Conservation (phyloP, 1,140 invertebrate genomes). For the Sogatella furcifera region DNA sequence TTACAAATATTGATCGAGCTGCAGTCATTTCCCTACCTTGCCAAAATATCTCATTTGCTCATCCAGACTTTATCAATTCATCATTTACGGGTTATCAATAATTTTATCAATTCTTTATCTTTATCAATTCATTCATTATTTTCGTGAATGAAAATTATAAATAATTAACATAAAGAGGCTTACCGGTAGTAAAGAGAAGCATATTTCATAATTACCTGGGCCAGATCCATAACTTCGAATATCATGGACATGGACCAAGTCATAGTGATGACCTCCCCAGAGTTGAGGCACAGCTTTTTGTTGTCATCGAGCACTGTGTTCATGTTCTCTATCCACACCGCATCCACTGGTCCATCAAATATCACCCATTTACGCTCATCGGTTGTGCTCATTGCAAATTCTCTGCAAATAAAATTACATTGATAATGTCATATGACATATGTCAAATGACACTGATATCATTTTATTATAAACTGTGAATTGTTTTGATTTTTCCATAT, state of each 20-base stretch:
- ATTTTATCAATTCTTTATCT: too few relatives aligned
- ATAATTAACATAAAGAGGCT: not conserved
- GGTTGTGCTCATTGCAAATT: slow-evolving; percentile 17
- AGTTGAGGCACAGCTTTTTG: slow-evolving; percentile 75
- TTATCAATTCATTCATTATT: too few relatives aligned
- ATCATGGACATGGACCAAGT: slow-evolving; percentile 79
- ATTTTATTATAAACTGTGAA: too few relatives aligned
- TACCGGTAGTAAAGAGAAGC: too few relatives aligned
- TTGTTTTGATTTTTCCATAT: too few relatives aligned
- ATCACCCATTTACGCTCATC: slow-evolving; percentile 53
- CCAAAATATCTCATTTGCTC: too few relatives aligned
- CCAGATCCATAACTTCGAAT: slow-evolving; percentile 86
- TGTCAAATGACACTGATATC: not conserved
- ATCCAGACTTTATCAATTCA: too few relatives aligned
- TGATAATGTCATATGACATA: not conserved
- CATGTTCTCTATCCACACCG: slow-evolving; percentile 92
- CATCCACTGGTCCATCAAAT: slow-evolving; percentile 86
- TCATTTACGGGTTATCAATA: too few relatives aligned
- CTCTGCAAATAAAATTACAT: slow-evolving; percentile 1
- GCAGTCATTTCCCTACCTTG: too few relatives aligned
- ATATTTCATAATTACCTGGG: slow-evolving; percentile 40
- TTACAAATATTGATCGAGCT: too few relatives aligned
- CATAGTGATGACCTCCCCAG: slow-evolving; percentile 84
- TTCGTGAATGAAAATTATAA: too few relatives aligned
- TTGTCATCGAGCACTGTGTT: slow-evolving; percentile 91